These are phyloP conservation scores for Ataeniobius toweri DNA, from an alignment of 2,797 vertebrate species.

Conservation along the genomic window DNA sequence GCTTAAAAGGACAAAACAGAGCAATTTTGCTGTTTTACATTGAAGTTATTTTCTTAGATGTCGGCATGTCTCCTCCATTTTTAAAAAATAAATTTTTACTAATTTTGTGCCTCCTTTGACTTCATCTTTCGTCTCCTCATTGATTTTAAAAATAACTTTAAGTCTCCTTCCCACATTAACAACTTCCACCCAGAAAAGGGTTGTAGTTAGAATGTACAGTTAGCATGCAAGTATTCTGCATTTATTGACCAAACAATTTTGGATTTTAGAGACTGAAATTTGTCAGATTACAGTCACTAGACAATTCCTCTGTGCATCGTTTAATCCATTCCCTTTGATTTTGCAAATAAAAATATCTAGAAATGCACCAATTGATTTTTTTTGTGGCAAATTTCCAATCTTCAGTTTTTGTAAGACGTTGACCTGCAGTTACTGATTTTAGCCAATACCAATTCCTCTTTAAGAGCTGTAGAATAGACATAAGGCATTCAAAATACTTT, in stretches of 20 bases:
- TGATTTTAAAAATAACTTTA: neutral
- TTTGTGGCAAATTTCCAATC: no score
- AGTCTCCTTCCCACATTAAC: neutral
- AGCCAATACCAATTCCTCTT: neutral
- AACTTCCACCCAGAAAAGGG: neutral
- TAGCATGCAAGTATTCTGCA: neutral
- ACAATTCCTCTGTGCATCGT: no score
- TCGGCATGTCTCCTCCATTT: neutral
- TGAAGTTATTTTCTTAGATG: neutral
- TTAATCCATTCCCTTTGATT: no score
- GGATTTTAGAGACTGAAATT: no score
- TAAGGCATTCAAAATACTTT: no score
- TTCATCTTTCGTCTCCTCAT: neutral
- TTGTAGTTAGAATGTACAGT: neutral
- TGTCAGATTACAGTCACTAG: no score
- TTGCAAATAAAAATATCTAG: no score
- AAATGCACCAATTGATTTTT: no score
- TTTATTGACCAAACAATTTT: neutral
- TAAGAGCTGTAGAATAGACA: no score
- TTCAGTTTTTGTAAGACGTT: neutral
- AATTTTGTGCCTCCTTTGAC: neutral
- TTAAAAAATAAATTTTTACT: neutral
- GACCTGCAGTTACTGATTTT: neutral
- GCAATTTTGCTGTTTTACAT: neutral
- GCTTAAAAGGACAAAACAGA: slow-evolving; percentile 1